Evolutionary conservation across 2,113 vertebrate species (phyloP).

Genomic region (Oophaga pumilio): DNA sequence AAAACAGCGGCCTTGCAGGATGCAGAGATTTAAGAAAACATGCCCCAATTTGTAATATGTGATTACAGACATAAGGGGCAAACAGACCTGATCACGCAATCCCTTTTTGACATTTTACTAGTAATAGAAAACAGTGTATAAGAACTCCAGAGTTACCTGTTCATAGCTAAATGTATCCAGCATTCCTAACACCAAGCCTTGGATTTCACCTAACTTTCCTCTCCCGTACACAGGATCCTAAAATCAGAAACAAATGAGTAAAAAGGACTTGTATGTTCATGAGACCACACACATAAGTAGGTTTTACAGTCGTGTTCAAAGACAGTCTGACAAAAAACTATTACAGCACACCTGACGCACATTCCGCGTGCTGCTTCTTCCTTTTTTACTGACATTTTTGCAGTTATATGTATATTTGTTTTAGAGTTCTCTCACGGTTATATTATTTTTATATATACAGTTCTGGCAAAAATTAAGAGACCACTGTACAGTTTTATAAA

Average conservation of each 20-base stretch:
- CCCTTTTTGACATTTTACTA: not conserved
- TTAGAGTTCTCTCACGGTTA: too few relatives aligned
- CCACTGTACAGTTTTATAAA: too few relatives aligned
- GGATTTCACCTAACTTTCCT: conserved; percentile 95
- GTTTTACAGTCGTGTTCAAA: not conserved
- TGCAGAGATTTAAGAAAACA: not conserved
- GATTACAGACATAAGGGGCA: not conserved
- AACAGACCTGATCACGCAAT: not conserved
- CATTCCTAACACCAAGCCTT: conserved; percentile 94
- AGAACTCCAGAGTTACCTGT: conserved; percentile 73
- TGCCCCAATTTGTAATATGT: too few relatives aligned
- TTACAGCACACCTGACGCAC: too few relatives aligned
- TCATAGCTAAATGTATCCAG: conserved; percentile 97
- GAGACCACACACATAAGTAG: not conserved
- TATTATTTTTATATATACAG: too few relatives aligned
- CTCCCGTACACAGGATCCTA: conserved; percentile 97
- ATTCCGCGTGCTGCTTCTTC: too few relatives aligned
- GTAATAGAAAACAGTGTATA: not conserved
- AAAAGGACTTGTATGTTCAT: not conserved
- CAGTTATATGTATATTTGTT: too few relatives aligned
- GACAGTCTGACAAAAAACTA: not conserved
- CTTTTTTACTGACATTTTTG: too few relatives aligned
- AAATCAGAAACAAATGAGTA: conserved; percentile 22
- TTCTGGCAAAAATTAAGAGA: too few relatives aligned
- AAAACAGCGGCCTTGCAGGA: not conserved